Evolutionary conservation across 2,113 vertebrate genomes (phyloP), one percentile per base, ranked within the genome.

Genomic region (Solenodon paradoxus): DNA sequence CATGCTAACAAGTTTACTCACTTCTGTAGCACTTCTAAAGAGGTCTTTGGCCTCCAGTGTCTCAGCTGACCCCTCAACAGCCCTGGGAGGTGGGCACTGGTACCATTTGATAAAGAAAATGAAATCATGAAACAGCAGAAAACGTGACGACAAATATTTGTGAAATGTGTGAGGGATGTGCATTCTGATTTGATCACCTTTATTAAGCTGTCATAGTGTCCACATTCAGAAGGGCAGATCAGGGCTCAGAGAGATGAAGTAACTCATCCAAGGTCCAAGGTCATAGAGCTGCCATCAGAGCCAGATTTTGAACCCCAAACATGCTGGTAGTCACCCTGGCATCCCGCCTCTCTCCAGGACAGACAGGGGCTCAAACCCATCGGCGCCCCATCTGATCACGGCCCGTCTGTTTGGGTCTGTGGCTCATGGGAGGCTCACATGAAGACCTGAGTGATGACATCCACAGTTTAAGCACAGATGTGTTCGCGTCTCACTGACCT

Each of bases 81-180:
- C 16, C 68, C 38, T 51, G 77, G 7, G 69, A 90, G 28, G 32
- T 42, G 40, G 16, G 9, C n/a, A 20, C 5, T 69, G 42, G 24
- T n/a, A 1, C 47, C 53, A 24, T 63, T 72, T 68, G 63, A 59
- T 17, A 83, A 77, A 64, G 38, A n/a, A 69, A 81, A 53, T 11
- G 63, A 85, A 51, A 49, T 22, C 15, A 7, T 77, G 5, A 63
- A 83, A 38, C 20, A 53, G 30, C 22, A 35, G 32, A 28, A 57
- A 42, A 47, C 3, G 30, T 28, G 49, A 28, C 63, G 57, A 24
- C 19, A 61, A 19, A 13, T 20, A n/a, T 24, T 30, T 49, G 38
- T 19, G 42, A 40, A 22, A 3, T 19, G 9, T 1, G 5, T 26
- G 11, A n/a, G n/a, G n/a, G n/a, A n/a, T n/a, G n/a, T n/a, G n/a